Evolutionary conservation across 1,140 invertebrate species (phyloP), one percentile per base, ranked within the genome.

Genomic region (Drosophila paulistorum): DNA sequence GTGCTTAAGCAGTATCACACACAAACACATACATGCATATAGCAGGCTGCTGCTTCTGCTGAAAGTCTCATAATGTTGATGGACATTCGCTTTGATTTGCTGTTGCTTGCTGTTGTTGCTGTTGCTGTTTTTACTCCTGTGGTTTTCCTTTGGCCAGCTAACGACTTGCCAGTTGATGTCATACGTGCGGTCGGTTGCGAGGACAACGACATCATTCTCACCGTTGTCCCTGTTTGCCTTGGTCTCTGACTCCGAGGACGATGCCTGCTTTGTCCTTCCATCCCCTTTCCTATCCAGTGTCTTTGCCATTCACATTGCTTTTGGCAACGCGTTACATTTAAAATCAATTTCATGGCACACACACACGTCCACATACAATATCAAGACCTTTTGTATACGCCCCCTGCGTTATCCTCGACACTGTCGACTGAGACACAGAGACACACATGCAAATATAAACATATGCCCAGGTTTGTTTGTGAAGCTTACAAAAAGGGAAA

Each of bases 61-160:
- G 64, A 79, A 73, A 79, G 69, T 74, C 84, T 68, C 84, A 81
- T 89, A 89, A 89, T 79, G 85, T 75, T 89, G 84, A 89, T 79
- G 85, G 84, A 90, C 84, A 89, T 71, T 84, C 81, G 71, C 85
- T 89, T 89, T 89, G 84, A 89, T 89, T 89, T 84, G 61, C 54
- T 79, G 71, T 58, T 45, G 62, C 65, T 63, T 48, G 45, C 14
- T 39, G 60, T 51, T 17, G 17, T 17, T 69, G 76, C 58, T 79
- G 51, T 54, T 75, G 68, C 35, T 82, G 69, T 71, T 67, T 69
- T 77, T 64, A 61, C 64, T 84, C 57, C 59, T 77, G 71, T 74
- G 68, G 75, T 71, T 74, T 61, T 54, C 64, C 74, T 77, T 74
- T 79, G 71, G 72, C 67, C 48, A 63, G 71, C 79, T 83, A 86